These are phyloP conservation scores for Philaethria dido DNA, from an alignment of 2,888 invertebrate genomes.

Conservation along the genomic window DNA sequence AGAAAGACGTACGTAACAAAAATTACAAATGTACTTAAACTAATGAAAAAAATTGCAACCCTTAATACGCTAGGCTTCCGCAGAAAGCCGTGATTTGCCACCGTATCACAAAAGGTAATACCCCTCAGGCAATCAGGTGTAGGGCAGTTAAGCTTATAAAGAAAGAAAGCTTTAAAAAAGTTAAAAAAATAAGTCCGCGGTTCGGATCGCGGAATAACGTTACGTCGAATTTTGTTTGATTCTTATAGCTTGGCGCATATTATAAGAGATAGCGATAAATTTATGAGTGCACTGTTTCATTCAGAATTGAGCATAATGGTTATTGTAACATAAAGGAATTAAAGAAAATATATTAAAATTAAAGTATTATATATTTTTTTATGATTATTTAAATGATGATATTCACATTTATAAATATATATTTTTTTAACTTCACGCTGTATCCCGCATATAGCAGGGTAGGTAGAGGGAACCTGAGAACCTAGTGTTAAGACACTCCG, in stretches of 20 bases:
- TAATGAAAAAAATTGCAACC: slow-evolving; percentile 31
- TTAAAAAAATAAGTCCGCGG: slow-evolving; percentile 69
- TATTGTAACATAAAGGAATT: too few relatives aligned
- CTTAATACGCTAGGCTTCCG: slow-evolving; percentile 55
- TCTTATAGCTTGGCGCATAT: slow-evolving; percentile 43
- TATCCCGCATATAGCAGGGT: too few relatives aligned
- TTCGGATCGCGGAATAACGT: slow-evolving; percentile 70
- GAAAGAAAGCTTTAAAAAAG: slow-evolving; percentile 76
- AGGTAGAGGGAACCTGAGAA: too few relatives aligned
- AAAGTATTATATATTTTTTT: too few relatives aligned
- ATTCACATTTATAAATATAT: too few relatives aligned
- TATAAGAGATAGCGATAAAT: slow-evolving; percentile 41
- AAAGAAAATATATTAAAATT: too few relatives aligned
- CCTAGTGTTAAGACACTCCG: too few relatives aligned
- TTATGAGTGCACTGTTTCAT: too few relatives aligned
- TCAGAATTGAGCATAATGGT: too few relatives aligned
- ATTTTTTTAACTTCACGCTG: too few relatives aligned
- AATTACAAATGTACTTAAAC: slow-evolving; percentile 15
- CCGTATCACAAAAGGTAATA: slow-evolving; percentile 67
- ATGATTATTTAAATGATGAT: too few relatives aligned
- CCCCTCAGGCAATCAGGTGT: slow-evolving; percentile 78
- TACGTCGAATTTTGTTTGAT: slow-evolving; percentile 63
- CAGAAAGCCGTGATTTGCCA: slow-evolving; percentile 61
- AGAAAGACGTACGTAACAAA: background rate
- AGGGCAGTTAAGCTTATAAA: slow-evolving; percentile 74